Percentiles rank a stretch among this genome's conserved stretches.
These are phyloP conservation scores for Willowsia nigromaculata DNA, from an alignment of 2,888 invertebrate genomes.

Conservation along the genomic window DNA sequence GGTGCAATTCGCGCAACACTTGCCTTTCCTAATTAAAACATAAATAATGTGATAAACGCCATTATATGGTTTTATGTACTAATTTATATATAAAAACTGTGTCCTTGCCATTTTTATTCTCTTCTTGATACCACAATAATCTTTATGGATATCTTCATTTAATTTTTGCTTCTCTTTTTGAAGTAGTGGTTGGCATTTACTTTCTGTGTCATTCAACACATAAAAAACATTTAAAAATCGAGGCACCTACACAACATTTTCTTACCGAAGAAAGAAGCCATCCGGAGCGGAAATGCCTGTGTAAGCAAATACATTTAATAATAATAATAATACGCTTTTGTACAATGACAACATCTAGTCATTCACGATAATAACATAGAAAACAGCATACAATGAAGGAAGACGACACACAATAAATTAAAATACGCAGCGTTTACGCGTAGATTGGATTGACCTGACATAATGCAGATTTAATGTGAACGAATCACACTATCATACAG, in stretches of 20 bases:
- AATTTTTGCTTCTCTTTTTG: not conserved
- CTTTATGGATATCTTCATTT: not conserved
- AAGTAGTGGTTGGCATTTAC: not conserved
- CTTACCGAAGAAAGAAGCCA: not conserved
- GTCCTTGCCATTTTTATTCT: conserved; percentile 20
- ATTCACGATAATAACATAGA: not conserved
- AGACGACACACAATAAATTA: not conserved
- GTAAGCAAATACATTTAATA: not conserved
- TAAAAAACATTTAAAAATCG: not conserved
- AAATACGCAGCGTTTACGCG: too few species aligned
- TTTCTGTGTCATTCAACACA: not conserved
- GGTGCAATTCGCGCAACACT: not conserved
- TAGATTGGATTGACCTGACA: not conserved
- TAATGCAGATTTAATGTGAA: not conserved
- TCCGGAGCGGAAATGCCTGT: not conserved
- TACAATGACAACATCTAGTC: not conserved
- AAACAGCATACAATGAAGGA: not conserved
- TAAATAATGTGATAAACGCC: conserved; percentile 22
- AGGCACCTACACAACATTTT: not conserved
- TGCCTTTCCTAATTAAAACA: conserved; percentile 23
- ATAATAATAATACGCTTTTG: not conserved
- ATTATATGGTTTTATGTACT: not conserved
- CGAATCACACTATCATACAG: not conserved
- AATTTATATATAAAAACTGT: not conserved
- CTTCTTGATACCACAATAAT: not conserved